These are phyloP conservation scores for Serranus cabrilla DNA, from an alignment of 2,797 vertebrate species.

Conservation along the genomic window DNA sequence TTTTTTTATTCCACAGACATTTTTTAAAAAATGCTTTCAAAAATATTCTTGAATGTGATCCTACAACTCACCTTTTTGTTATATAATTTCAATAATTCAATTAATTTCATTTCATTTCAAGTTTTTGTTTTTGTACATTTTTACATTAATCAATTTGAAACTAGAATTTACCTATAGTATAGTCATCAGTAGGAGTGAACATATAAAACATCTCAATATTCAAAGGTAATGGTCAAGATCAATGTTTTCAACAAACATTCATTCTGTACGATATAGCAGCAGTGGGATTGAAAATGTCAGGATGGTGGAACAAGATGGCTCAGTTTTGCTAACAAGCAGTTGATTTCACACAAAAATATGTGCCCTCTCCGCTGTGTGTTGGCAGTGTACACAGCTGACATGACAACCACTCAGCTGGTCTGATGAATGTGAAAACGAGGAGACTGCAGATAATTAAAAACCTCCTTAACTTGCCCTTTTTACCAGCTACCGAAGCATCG, in stretches of 20 bases:
- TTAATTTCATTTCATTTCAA: not conserved
- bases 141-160: too few relatives aligned
- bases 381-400: not conserved
- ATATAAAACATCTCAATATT: not conserved
- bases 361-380: not conserved
- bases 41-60: too few relatives aligned
- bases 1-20: too few relatives aligned
- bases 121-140: not conserved
- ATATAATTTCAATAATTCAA: not conserved
- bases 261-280: not conserved
- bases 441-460: not conserved
- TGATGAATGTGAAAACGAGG: slow-evolving; percentile 1
- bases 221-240: not conserved
- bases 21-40: too few relatives aligned
- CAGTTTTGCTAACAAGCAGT: not conserved
- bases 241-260: not conserved
- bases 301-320: not conserved
- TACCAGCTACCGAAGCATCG: not conserved
- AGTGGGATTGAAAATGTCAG: not conserved
- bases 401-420: not conserved
- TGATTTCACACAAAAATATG: not conserved
- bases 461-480: not conserved
- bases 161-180: not conserved
- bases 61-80: too few relatives aligned
- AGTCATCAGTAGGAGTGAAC: not conserved